Evolutionary conservation across 2,888 invertebrate species (phyloP).

Genomic region (Trilocha varians): DNA sequence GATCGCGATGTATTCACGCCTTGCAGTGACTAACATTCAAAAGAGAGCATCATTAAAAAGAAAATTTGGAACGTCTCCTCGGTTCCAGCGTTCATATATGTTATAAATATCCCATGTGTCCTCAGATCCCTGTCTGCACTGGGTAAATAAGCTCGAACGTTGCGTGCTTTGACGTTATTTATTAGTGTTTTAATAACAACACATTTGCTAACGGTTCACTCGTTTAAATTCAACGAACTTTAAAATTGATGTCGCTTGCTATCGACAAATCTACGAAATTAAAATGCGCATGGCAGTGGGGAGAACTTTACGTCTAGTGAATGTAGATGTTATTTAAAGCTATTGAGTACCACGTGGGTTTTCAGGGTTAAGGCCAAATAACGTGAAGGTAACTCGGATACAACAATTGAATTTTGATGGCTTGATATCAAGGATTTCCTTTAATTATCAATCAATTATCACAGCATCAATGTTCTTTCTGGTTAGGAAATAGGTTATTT

Average conservation of each 20-base stretch:
- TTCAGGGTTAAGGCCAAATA: conserved; percentile 36
- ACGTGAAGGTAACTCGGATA: conserved; percentile 30
- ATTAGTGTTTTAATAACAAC: conserved; percentile 18
- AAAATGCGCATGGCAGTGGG: background rate
- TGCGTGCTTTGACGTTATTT: conserved; percentile 14
- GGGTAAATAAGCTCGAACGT: conserved; percentile 12
- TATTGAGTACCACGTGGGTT: conserved; percentile 38
- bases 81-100: conserved; percentile 8
- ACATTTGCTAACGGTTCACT: conserved; percentile 10
- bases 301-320: too few species aligned
- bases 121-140: conserved; percentile 10
- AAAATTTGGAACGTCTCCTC: conserved; percentile 4
- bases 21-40: conserved; percentile 5
- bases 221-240: background rate
- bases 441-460: too few species aligned
- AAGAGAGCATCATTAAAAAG: conserved; percentile 6
- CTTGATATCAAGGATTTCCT: too few species aligned
- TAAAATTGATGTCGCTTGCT: background rate
- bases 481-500: too few species aligned
- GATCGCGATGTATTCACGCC: conserved; percentile 3
- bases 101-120: conserved; percentile 13
- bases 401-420: conserved; percentile 37
- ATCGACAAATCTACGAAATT: background rate
- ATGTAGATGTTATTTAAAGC: conserved; percentile 9
- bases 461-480: too few species aligned